These are phyloP conservation scores for Poeciliopsis infans DNA, from an alignment of 2,797 vertebrate genomes.

Conservation along the genomic window DNA sequence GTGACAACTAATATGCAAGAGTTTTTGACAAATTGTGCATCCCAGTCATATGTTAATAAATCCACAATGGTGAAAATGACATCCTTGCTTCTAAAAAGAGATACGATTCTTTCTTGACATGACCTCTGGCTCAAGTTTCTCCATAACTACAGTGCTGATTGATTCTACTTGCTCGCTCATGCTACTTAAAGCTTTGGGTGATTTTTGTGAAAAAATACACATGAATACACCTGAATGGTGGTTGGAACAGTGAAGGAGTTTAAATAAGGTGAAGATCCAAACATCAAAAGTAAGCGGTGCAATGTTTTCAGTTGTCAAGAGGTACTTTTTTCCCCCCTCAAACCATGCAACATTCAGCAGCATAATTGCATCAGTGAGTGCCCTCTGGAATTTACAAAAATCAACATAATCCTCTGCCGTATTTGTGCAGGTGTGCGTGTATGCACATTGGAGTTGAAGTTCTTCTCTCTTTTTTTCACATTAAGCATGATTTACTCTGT, in stretches of 20 bases:
- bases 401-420: conserved; percentile 56
- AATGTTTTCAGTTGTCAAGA: conserved; percentile 30
- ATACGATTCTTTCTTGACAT: not conserved
- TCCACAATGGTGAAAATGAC: conserved; percentile 21
- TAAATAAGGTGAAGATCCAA: conserved; percentile 10
- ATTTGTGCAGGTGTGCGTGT: conserved; percentile 28
- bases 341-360: conserved; percentile 45
- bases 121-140: conserved; percentile 2
- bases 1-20: conserved; percentile 12
- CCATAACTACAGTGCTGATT: not conserved
- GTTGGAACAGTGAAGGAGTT: not conserved
- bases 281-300: conserved; percentile 18
- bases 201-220: conserved; percentile 2
- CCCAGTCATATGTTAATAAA: not conserved
- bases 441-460: conserved; percentile 15
- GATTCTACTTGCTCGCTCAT: not conserved
- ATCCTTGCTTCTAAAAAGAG: not conserved
- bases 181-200: not conserved
- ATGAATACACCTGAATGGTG: not conserved
- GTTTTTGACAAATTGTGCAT: conserved; percentile 25
- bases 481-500: conserved; percentile 43
- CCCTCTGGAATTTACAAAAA: conserved; percentile 51
- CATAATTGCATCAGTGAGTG: conserved; percentile 58
- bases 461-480: conserved; percentile 26
- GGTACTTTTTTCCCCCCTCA: conserved; percentile 39